phyloP scores from a whole-genome alignment of 2,113 vertebrate species.

The Zapornia atra region DNA sequence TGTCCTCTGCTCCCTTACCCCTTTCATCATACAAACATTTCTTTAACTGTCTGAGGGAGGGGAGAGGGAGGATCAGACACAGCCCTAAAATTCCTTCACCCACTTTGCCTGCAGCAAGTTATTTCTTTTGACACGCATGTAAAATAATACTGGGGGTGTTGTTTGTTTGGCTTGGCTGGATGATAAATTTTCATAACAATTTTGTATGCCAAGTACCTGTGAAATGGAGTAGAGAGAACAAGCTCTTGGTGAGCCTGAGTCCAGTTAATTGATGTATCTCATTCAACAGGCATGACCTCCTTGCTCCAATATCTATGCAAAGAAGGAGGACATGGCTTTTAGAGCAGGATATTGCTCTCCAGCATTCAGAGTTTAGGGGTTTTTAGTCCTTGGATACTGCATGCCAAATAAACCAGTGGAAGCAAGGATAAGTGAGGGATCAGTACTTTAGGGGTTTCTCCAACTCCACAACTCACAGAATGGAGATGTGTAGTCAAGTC shows the following conservation, averaged over 20 bases:
- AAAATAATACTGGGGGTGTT: slow-evolving; percentile 46
- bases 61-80: slow-evolving; percentile 55
- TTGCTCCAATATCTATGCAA: background rate
- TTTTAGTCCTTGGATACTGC: background rate
- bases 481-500: background rate
- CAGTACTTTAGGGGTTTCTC: background rate
- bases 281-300: slow-evolving; percentile 2
- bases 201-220: slow-evolving; percentile 60
- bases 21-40: slow-evolving; percentile 61
- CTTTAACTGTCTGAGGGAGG: slow-evolving; percentile 59
- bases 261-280: background rate
- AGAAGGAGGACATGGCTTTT: background rate
- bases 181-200: slow-evolving; percentile 47
- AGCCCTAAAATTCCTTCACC: slow-evolving; percentile 56
- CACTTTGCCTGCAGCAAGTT: slow-evolving; percentile 46
- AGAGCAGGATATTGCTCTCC: background rate
- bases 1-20: slow-evolving; percentile 57
- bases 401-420: background rate
- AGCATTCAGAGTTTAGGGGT: background rate
- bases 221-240: slow-evolving; percentile 12
- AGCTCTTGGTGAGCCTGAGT: background rate
- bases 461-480: background rate
- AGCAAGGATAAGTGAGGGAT: background rate
- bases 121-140: slow-evolving; percentile 65
- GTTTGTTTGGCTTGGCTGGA: slow-evolving; percentile 63